Evolutionary conservation across 2,113 vertebrate species (phyloP), one percentile per base, ranked within the genome.

Genomic region (Cercocebus atys): DNA sequence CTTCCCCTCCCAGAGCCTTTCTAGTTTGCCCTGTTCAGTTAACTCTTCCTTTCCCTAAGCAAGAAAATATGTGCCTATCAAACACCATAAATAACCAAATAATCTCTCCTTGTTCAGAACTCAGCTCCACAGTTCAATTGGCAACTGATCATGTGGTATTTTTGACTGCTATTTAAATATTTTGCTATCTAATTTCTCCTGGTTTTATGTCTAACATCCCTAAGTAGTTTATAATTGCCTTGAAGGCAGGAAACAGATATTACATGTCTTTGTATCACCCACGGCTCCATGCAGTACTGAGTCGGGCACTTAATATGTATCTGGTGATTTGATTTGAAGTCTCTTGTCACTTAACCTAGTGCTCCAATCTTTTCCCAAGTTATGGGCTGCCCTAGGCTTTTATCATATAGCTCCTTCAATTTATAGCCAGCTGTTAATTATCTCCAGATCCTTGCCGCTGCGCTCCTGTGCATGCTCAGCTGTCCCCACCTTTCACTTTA

Each of bases 151-250:
- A 14, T 27, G 75, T 45, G 30, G 32, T 30, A 52, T n/a, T 66
- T 70, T 68, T 66, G 96, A 78, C 30, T 20, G 66, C 91, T 93
- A 6, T 38, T 96, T 94, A 93, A 96, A 90, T 86, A 96, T 90
- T 97, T 66, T 88, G 61, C 68, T 81, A n/a, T 35, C 81, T 73
- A 45, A 87, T 73, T 88, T 93, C 91, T 76, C 22, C 55, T 35
- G 76, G 22, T 85, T 88, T 96, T 80, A 80, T 59, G 45, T 81
- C 66, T 85, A 73, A 90, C 85, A 30, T 85, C 72, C 55, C 72
- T 91, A 85, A 97, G 52, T 86, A 95, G 93, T 94, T 96, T 91
- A 82, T 68, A 97, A 84, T 93, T 85, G 88, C 94, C 95, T 70
- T 73, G 91, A 94, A 93, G 94, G 88, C 91, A 97, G 52, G 93